These are phyloP conservation scores for Labrus mixtus DNA, from an alignment of 2,113 vertebrate genomes.

Conservation along the genomic window DNA sequence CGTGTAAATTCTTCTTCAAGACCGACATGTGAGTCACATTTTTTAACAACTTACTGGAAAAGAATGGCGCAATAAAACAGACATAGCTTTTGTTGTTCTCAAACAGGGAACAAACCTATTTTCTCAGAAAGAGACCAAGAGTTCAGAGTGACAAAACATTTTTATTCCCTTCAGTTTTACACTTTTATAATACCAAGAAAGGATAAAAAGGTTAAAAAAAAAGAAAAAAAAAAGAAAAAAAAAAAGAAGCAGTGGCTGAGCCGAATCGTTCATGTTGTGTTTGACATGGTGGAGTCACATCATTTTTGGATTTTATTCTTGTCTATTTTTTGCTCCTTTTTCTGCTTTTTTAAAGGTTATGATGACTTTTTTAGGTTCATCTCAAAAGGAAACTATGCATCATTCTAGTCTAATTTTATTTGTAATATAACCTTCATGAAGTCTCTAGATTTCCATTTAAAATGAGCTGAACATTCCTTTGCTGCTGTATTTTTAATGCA, in stretches of 20 bases:
- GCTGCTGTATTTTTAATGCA: too few species aligned
- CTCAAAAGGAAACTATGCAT: too few species aligned
- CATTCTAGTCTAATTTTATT: too few species aligned
- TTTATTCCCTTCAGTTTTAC: background rate
- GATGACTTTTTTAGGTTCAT: too few species aligned
- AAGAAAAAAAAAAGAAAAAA: too few species aligned
- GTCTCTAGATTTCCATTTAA: too few species aligned
- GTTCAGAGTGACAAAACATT: background rate
- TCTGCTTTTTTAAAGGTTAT: background rate
- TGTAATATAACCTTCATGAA: too few species aligned
- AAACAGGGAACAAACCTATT: background rate
- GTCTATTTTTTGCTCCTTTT: background rate
- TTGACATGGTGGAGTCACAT: background rate
- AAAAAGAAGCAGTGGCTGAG: background rate
- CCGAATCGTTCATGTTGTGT: background rate
- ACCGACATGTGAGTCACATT: slow-evolving; percentile 62
- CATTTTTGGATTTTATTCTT: background rate
- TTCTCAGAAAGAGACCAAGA: background rate
- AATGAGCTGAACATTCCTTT: too few species aligned
- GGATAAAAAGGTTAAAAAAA: too few species aligned
- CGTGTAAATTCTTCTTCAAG: background rate
- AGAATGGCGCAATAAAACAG: slow-evolving; percentile 39
- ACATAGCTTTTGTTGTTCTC: slow-evolving; percentile 34
- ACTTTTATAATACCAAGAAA: background rate
- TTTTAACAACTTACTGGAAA: slow-evolving; percentile 63